These are phyloP conservation scores for Corythoichthys haematopterus DNA, from an alignment of 2,113 vertebrate genomes.

Conservation along the genomic window DNA sequence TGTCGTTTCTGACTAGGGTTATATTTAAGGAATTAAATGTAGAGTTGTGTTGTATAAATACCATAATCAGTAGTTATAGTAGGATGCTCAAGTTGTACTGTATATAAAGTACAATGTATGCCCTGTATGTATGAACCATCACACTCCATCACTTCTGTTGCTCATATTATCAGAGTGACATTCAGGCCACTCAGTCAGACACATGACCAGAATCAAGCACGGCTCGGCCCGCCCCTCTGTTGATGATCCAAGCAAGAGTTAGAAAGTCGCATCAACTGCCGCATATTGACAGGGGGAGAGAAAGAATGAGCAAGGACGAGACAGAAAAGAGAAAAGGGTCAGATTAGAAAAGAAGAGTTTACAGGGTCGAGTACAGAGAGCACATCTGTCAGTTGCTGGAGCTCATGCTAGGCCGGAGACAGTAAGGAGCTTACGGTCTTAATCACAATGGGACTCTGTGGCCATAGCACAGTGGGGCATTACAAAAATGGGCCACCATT, in stretches of 20 bases:
- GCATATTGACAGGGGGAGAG: constrained; percentile 15
- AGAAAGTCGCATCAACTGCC: constrained; percentile 23
- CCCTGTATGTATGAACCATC: not conserved
- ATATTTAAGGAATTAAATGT: not conserved
- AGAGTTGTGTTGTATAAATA: not conserved
- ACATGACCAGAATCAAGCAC: not conserved
- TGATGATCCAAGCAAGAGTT: constrained; percentile 17
- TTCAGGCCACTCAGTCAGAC: constrained; percentile 10
- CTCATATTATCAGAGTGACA: constrained; percentile 23
- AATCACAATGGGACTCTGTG: constrained; percentile 66
- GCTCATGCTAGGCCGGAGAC: constrained; percentile 52
- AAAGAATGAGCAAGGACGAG: constrained; percentile 15
- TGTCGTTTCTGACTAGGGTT: not conserved
- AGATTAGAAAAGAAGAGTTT: constrained; percentile 55
- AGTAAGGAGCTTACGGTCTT: constrained; percentile 70
- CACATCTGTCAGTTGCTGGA: constrained; percentile 66
- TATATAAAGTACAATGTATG: not conserved
- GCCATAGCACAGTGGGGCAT: constrained; percentile 46
- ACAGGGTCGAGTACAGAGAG: constrained; percentile 38
- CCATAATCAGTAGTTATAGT: not conserved
- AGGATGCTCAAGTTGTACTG: not conserved
- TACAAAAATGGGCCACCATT: constrained; percentile 58
- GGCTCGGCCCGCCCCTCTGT: constrained; percentile 19
- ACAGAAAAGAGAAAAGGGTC: constrained; percentile 48
- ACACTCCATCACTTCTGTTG: not conserved